Conservation (phyloP, 2,888 invertebrate genomes). For the Tachina fera region DNA sequence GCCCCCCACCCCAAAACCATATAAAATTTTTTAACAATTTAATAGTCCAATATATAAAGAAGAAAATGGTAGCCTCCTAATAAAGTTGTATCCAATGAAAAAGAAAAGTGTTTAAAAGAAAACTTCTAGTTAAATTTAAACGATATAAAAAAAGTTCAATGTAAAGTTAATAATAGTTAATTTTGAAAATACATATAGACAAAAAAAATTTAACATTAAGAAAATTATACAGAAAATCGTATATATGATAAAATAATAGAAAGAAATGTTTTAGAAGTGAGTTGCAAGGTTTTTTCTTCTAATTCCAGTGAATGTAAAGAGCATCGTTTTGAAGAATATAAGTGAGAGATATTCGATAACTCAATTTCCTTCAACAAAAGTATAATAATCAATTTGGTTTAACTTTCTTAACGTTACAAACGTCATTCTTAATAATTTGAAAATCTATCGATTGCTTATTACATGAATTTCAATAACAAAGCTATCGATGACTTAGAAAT, state of each 20-base stretch:
- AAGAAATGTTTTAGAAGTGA: background rate
- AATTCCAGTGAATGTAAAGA: too few species aligned
- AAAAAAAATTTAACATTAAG: conserved; percentile 10
- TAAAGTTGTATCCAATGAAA: conserved; percentile 26
- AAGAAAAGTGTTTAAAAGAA: conserved; percentile 5
- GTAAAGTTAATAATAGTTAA: conserved; percentile 57
- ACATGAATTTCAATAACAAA: too few species aligned
- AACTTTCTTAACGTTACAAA: too few species aligned
- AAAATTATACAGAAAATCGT: background rate
- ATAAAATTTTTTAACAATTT: conserved; percentile 39
- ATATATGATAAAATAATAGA: conserved; percentile 12
- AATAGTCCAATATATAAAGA: conserved; percentile 62
- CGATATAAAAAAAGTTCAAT: conserved; percentile 21
- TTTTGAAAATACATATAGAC: conserved; percentile 43
- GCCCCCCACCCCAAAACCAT: background rate
- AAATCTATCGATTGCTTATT: too few species aligned
- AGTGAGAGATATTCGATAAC: too few species aligned
- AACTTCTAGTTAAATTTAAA: conserved; percentile 63
- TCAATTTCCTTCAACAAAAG: too few species aligned
- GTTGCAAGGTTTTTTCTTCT: background rate
- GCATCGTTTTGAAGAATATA: too few species aligned
- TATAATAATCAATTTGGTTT: too few species aligned
- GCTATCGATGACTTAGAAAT: too few species aligned
- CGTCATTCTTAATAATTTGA: too few species aligned
- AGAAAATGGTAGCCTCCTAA: conserved; percentile 20